phyloP scores from a whole-genome alignment of 1,140 invertebrate species.

The Whitmania pigra region DNA sequence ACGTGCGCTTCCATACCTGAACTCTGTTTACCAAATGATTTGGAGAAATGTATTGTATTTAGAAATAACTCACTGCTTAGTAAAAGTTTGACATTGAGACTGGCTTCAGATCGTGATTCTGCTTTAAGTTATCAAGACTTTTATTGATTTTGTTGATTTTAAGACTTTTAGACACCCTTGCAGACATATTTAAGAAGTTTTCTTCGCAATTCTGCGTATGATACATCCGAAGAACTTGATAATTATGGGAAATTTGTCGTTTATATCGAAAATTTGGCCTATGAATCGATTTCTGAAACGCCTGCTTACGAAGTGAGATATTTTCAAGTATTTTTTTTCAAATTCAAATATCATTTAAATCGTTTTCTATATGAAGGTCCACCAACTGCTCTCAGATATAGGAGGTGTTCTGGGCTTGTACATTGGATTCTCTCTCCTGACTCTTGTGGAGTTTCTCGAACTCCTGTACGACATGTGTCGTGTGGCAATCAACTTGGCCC shows the following conservation, averaged over 20 bases:
- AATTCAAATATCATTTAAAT: background rate
- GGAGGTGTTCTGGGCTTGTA: slow-evolving; percentile 18
- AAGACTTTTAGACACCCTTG: too few species aligned
- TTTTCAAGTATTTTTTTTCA: background rate
- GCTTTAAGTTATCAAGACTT: too few species aligned
- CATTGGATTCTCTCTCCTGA: slow-evolving; percentile 21
- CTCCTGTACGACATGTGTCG: slow-evolving; percentile 7
- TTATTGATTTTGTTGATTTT: too few species aligned
- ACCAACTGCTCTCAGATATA: slow-evolving; percentile 19
- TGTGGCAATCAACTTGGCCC: background rate
- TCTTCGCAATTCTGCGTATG: too few species aligned
- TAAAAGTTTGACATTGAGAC: too few species aligned
- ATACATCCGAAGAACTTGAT: background rate
- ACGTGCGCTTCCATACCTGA: too few species aligned
- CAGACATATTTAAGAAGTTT: too few species aligned
- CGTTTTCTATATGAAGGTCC: background rate
- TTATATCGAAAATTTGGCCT: slow-evolving; percentile 1
- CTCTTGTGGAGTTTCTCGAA: slow-evolving; percentile 20
- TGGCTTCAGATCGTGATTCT: too few species aligned
- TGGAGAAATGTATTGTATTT: too few species aligned
- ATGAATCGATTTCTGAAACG: background rate
- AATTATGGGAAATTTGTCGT: slow-evolving; percentile 1
- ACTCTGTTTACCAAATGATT: too few species aligned
- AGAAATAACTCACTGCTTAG: too few species aligned
- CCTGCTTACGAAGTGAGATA: slow-evolving; percentile 3